Evolutionary conservation across 2,797 vertebrate genomes (phyloP).

Genomic region (Gymnodraco acuticeps): DNA sequence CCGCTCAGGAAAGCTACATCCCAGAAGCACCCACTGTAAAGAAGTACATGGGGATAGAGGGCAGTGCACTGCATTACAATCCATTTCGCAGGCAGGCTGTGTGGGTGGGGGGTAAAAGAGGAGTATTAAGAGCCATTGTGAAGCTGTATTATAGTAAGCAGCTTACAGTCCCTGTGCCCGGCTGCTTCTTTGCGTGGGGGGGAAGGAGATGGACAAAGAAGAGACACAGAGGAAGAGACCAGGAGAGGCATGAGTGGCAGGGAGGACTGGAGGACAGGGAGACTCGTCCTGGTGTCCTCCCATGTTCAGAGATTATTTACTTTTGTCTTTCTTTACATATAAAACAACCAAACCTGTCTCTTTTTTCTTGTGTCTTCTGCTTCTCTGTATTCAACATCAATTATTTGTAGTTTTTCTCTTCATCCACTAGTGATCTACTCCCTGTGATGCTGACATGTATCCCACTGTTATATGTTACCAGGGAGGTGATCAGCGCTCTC

Average conservation of each 20-base stretch:
- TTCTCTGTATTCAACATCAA: slow-evolving; percentile 11
- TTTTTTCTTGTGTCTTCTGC: slow-evolving; percentile 5
- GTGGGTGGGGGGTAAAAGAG: slow-evolving; percentile 44
- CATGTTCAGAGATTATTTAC: background rate
- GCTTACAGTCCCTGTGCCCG: slow-evolving; percentile 66
- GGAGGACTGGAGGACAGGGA: background rate
- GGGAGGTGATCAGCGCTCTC: slow-evolving; percentile 46
- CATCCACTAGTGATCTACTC: slow-evolving; percentile 32
- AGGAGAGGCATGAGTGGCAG: slow-evolving; percentile 16
- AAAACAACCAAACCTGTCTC: background rate
- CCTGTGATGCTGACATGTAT: slow-evolving; percentile 34
- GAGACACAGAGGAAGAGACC: slow-evolving; percentile 22
- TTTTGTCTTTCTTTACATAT: background rate
- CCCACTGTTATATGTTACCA: slow-evolving; percentile 44
- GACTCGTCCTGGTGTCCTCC: background rate
- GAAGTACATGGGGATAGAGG: slow-evolving; percentile 4
- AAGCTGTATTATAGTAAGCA: slow-evolving; percentile 74
- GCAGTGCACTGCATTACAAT: slow-evolving; percentile 37
- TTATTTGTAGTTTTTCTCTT: slow-evolving; percentile 7
- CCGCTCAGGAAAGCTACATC: slow-evolving; percentile 9
- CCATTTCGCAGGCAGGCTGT: slow-evolving; percentile 43
- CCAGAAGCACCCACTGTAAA: slow-evolving; percentile 17
- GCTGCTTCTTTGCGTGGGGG: slow-evolving; percentile 46
- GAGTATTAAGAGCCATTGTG: slow-evolving; percentile 69
- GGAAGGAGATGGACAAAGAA: slow-evolving; percentile 46